A percentile compares a stretch with the other conserved stretches of the same genome.
phyloP scores from a whole-genome alignment of 2,888 invertebrate species.

The Dynastes grantii region DNA sequence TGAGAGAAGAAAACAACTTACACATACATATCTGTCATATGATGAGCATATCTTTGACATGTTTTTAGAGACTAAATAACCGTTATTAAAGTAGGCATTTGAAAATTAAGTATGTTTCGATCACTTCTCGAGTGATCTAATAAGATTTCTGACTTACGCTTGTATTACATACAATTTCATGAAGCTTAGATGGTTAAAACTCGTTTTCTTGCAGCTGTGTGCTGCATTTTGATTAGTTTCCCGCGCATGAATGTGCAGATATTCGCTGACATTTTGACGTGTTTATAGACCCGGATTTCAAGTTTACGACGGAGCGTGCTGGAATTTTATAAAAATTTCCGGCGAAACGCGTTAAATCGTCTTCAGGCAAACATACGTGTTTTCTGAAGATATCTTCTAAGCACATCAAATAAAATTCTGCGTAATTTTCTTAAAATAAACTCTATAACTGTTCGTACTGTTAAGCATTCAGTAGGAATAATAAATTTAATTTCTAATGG shows the following conservation, averaged over 20 bases:
- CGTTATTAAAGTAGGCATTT: no score
- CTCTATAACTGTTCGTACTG: no score
- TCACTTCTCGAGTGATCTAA: neutral
- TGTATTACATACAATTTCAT: neutral
- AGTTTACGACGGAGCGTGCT: constrained; percentile 2
- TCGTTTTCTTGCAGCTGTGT: constrained; percentile 23
- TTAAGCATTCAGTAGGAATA: no score
- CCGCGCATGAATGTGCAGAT: constrained; percentile 7
- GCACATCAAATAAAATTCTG: no score
- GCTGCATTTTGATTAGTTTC: constrained; percentile 5
- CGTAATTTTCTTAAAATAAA: no score
- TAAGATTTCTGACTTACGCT: neutral
- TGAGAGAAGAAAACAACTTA: no score
- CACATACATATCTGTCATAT: no score
- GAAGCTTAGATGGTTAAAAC: constrained; percentile 22
- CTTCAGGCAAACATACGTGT: neutral
- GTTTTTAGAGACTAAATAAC: no score
- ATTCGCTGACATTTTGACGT: constrained; percentile 30
- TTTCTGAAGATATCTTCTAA: no score
- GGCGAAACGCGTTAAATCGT: neutral
- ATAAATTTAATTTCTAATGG: no score
- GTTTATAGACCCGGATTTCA: constrained; percentile 25
- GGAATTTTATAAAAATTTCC: constrained; percentile 28
- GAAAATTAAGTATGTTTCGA: neutral
- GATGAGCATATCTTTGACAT: no score